phyloP scores from a whole-genome alignment of 64 coral and sea anemone genomes.

The Dendronephthya gigantea region DNA sequence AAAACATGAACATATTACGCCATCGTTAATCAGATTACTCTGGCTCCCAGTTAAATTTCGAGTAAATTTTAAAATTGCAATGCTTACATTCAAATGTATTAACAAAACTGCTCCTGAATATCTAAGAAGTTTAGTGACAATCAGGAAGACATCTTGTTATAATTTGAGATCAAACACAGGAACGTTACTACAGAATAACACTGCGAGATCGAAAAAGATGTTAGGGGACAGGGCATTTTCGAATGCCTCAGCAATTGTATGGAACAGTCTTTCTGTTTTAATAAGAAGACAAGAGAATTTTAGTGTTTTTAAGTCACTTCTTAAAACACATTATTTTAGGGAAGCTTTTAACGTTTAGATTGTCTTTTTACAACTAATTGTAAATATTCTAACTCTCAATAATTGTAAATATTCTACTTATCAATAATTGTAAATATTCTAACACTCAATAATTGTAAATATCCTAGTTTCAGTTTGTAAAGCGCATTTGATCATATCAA shows the following conservation, averaged over 20 bases:
- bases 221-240: background rate
- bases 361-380: too few species aligned
- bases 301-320: background rate
- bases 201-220: background rate
- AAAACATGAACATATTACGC: slow-evolving; percentile 16
- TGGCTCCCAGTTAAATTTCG: background rate
- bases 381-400: too few species aligned
- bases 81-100: background rate
- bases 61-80: background rate
- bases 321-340: background rate
- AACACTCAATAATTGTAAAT: too few species aligned
- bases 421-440: too few species aligned
- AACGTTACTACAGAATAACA: background rate
- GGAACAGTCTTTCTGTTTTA: background rate
- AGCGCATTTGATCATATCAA: too few species aligned
- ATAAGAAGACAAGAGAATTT: background rate
- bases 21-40: slow-evolving; percentile 3
- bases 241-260: background rate
- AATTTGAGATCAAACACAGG: background rate
- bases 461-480: too few species aligned
- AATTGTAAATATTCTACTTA: too few species aligned
- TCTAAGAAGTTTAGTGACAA: background rate
- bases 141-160: background rate
- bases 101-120: background rate
- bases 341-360: background rate